Evolutionary conservation across 2,888 invertebrate genomes (phyloP), one percentile per base, ranked within the genome.

Genomic region (Hydriomena furcata): DNA sequence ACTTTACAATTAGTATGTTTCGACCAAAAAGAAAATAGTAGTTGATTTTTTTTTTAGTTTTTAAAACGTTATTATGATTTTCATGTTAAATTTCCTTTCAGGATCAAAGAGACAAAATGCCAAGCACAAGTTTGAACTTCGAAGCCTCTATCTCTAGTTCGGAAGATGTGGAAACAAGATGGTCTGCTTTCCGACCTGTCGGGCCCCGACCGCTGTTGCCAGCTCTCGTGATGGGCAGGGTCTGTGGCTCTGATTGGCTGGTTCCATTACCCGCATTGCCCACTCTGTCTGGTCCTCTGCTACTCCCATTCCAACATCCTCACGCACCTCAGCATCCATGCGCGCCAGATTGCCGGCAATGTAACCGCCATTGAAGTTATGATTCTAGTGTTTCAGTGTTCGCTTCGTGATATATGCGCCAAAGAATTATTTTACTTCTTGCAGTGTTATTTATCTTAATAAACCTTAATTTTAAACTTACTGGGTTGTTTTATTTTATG

Each of bases 221-320:
- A 0, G 88, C 91, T 0, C 52, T 91, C 7, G 89, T 90, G 10
- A 90, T 91, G 84, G 88, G 90, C 2, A 66, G 91, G n/a, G 91
- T 91, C 0, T 91, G 90, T 40, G 91, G 91, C 0, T 88, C 91
- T 0, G 91, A 91, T 17, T 91, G 91, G 91, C 70, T 91, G 43
- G 86, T 91, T 7, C 91, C 90, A 0, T 59, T 91, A 30, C 90
- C 90, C 0, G 83, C 85, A 0, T 47, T 91, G 7, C 87, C 90
- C 0, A 66, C 89, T 0, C 65, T 90, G 0, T 89, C 88, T 0
- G 70, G 78, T 0, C 88, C 86, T 1, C 57, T 84, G 45, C 65
- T 90, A 11, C 63, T 91, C n/a, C 90, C 90, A 0, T 57, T 90
- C 1, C 91, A 89, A 27, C 87, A 83, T 52, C 83, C 75, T 13